These are phyloP conservation scores for Siphamia tubifer DNA, from an alignment of 2,113 vertebrate species.

Conservation along the genomic window DNA sequence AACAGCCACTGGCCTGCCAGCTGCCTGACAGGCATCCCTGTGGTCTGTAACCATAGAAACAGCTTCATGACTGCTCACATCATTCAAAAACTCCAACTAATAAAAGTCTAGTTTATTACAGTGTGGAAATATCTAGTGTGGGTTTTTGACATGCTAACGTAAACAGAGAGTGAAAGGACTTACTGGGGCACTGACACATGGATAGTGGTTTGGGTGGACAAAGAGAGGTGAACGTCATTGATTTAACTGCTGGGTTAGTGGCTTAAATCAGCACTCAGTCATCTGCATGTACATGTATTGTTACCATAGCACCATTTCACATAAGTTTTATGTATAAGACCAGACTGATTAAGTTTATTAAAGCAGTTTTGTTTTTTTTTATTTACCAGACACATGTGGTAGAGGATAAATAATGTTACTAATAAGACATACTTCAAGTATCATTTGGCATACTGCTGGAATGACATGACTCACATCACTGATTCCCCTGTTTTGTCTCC, in stretches of 20 bases:
- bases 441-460: constrained; percentile 15
- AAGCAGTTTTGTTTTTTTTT: constrained; percentile 13
- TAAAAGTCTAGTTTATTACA: constrained; percentile 65
- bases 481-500: constrained; percentile 6
- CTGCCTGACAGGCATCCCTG: constrained; percentile 52
- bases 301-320: neutral
- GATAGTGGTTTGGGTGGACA: constrained; percentile 17
- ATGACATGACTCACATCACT: constrained; percentile 14
- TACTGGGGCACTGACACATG: constrained; percentile 49
- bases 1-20: constrained; percentile 31
- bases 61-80: constrained; percentile 32
- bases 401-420: constrained; percentile 12
- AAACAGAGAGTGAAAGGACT: constrained; percentile 54
- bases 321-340: constrained; percentile 13
- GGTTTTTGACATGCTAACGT: constrained; percentile 60
- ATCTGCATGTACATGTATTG: too few species aligned
- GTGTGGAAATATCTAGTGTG: constrained; percentile 62
- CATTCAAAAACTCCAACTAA: constrained; percentile 41
- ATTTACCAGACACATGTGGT: constrained; percentile 13
- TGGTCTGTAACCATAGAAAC: constrained; percentile 52
- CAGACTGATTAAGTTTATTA: constrained; percentile 5
- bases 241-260: constrained; percentile 27
- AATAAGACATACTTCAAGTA: constrained; percentile 33
- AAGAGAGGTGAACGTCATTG: constrained; percentile 11
- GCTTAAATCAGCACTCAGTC: constrained; percentile 42